These are phyloP conservation scores for Crenuchus spilurus DNA, from an alignment of 2,797 vertebrate genomes.

Conservation along the genomic window DNA sequence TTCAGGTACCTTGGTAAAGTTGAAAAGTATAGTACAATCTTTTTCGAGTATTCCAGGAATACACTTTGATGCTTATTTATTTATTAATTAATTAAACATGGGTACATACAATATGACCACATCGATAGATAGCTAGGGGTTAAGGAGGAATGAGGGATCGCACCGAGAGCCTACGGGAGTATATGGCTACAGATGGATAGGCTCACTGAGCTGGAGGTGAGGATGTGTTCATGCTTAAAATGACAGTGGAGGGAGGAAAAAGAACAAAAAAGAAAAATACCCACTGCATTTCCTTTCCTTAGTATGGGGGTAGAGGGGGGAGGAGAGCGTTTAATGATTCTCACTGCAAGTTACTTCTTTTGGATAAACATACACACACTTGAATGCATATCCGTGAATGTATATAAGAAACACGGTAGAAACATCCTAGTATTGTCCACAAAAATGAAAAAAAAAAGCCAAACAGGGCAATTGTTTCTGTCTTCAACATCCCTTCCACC, in stretches of 20 bases:
- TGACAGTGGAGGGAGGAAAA: slow-evolving; percentile 65
- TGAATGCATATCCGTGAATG: slow-evolving; percentile 75
- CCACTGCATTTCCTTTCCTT: slow-evolving; percentile 30
- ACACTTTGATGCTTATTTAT: slow-evolving; percentile 68
- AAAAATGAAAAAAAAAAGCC: slow-evolving; percentile 66
- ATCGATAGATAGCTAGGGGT: slow-evolving; percentile 70
- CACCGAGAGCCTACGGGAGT: slow-evolving; percentile 62
- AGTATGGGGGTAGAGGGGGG: slow-evolving; percentile 3
- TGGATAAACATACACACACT: slow-evolving; percentile 74
- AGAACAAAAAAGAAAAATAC: slow-evolving; percentile 59
- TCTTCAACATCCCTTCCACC: slow-evolving; percentile 64
- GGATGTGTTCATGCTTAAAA: slow-evolving; percentile 72
- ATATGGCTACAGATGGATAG: slow-evolving; percentile 69
- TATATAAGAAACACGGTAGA: slow-evolving; percentile 69
- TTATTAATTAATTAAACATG: slow-evolving; percentile 73
- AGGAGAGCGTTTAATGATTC: slow-evolving; percentile 47
- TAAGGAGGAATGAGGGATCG: slow-evolving; percentile 68
- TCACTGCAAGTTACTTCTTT: slow-evolving; percentile 69
- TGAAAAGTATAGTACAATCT: slow-evolving; percentile 84
- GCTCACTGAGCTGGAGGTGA: slow-evolving; percentile 70
- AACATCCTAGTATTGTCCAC: slow-evolving; percentile 70
- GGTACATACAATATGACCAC: slow-evolving; percentile 79
- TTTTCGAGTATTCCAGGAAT: slow-evolving; percentile 76
- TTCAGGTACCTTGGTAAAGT: slow-evolving; percentile 79
- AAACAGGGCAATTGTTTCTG: slow-evolving; percentile 71